Base-by-base conservation (phyloP, 1,140 invertebrate species). In the Drosophila mojavensis region DNA sequence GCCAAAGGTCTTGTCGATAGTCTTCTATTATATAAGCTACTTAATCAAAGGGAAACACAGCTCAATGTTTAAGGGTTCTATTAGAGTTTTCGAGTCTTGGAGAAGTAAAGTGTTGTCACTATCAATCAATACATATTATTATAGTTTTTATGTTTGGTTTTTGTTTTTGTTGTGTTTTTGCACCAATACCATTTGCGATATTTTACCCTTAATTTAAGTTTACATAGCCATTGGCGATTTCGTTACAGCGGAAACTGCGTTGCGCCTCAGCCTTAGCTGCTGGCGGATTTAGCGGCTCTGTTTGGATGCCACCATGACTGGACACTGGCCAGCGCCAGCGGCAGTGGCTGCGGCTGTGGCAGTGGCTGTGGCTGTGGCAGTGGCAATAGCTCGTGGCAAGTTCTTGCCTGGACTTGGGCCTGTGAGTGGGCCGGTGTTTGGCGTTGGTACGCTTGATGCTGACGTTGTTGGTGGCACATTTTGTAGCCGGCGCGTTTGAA, bases 111-210 rank as follows among this genome's bases (percentile, higher is more conserved):
- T 39, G 36, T 4, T 39, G 2, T 39, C 36, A 11, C 36, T 39
- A 33, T 33, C 1, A 0, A 33, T 39, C 36, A 39, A 13, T 39
- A 39, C 11, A 13, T 11, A 11, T 39, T 39, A 36, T 36, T 39
- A 3, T 39, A 39, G 36, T 39, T 39, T 4, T 60, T 17, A 4
- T 47, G 26, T 60, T 60, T 60, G 59, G 68, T 69, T 50, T 81
- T 68, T 51, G 24, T 33, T 59, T 62, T 53, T 77, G 20, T 24
- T 76, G 43, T 62, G 75, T 69, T 89, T 69, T 89, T 78, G 79
- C 90, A 91, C 90, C 90, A 91, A 91, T 91, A 91, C 90, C 81
- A 84, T 91, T 89, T 91, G 79, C 90, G 90, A 91, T 91, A 91
- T 91, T 91, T 91, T 91, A 91, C 90, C 90, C 90, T 91, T 91